Conservation (phyloP, 2,888 invertebrate species). For the Isoperla grammatica region DNA sequence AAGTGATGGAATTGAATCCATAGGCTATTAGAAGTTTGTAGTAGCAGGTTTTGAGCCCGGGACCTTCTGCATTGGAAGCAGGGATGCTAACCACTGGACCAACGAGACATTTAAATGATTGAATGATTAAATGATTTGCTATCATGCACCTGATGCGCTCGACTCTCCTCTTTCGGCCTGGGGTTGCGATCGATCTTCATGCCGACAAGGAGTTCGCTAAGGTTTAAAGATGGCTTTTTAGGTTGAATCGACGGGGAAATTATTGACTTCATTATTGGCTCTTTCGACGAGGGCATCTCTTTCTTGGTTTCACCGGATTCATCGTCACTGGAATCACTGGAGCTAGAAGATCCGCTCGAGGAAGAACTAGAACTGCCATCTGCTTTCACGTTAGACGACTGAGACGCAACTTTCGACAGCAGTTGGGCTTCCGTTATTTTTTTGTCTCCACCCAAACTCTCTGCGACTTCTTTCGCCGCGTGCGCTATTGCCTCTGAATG, state of each 20-base stretch:
- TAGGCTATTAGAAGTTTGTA: too few relatives aligned
- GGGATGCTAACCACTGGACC: too few relatives aligned
- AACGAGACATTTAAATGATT: too few relatives aligned
- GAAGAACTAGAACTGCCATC: constrained; percentile 26
- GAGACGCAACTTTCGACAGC: constrained; percentile 59
- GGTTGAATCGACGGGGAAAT: background rate
- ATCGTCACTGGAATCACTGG: background rate
- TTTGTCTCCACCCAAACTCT: constrained; percentile 59
- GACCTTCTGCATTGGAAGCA: too few relatives aligned
- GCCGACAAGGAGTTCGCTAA: constrained; percentile 64
- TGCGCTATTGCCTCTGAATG: constrained; percentile 43
- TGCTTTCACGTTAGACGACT: constrained; percentile 38
- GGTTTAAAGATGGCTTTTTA: constrained; percentile 29
- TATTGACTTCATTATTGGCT: too few relatives aligned
- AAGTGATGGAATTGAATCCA: too few relatives aligned
- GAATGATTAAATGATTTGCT: too few relatives aligned
- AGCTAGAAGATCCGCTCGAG: too few relatives aligned
- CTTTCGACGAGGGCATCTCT: background rate
- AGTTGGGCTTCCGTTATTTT: constrained; percentile 69
- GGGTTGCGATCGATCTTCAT: constrained; percentile 60
- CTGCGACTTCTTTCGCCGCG: constrained; percentile 69
- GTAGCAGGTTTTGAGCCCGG: too few relatives aligned
- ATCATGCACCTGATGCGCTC: constrained; percentile 30
- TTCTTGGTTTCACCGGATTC: background rate
- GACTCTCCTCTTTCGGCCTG: constrained; percentile 15